Evolutionary conservation across 2,888 invertebrate genomes (phyloP).

Genomic region (Entomobrya proxima): DNA sequence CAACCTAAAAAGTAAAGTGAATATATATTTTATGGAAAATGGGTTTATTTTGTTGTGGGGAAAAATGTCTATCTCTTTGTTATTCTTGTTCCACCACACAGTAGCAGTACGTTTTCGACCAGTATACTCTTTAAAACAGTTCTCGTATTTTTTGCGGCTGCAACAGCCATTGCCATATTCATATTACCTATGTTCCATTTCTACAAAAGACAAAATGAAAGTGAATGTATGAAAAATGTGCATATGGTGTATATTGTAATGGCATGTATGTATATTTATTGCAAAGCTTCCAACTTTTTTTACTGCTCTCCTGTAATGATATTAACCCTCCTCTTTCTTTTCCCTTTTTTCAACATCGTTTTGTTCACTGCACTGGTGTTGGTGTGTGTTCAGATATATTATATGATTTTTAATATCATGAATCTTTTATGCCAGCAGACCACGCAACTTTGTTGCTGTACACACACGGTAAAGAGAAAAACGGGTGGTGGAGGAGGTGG

Average conservation of each 20-base stretch:
- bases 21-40: not conserved
- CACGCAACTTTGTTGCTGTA: slow-evolving; percentile 10
- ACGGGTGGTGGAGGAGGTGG: slow-evolving; percentile 28
- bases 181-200: not conserved
- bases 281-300: slow-evolving; percentile 24
- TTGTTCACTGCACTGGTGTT: not conserved
- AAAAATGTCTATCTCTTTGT: slow-evolving; percentile 29
- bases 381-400: not conserved
- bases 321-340: slow-evolving; percentile 38
- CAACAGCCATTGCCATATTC: not conserved
- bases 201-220: not conserved
- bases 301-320: slow-evolving; percentile 29
- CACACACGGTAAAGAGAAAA: not conserved
- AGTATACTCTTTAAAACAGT: no score
- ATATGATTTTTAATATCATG: slow-evolving; percentile 53
- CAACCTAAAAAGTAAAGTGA: not conserved
- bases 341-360: not conserved
- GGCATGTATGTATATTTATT: not conserved
- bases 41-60: slow-evolving; percentile 9
- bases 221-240: not conserved
- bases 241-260: not conserved
- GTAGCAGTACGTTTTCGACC: no score
- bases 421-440: slow-evolving; percentile 40
- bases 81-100: not conserved
- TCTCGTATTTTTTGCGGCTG: no score